phyloP scores from a whole-genome alignment of 2,888 invertebrate species.

The Patella caerulea region DNA sequence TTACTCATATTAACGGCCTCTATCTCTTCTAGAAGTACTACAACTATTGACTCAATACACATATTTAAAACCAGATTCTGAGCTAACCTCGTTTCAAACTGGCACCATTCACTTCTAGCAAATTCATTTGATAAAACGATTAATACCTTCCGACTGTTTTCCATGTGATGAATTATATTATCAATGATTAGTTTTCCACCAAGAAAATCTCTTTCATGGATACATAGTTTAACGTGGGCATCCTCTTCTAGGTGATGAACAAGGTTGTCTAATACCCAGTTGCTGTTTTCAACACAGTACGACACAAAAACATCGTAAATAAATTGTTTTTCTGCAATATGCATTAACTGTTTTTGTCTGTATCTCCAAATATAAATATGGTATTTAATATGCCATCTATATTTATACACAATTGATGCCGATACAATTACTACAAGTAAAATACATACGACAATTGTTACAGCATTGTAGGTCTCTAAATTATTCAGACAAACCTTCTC shows the following conservation, averaged over 20 bases:
- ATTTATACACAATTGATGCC: neutral
- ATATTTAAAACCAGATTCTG: constrained; percentile 74
- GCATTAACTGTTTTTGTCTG: constrained; percentile 72
- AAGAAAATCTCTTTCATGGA: constrained; percentile 82
- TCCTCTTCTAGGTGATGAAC: constrained; percentile 78
- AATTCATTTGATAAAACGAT: constrained; percentile 79
- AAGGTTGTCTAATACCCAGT: constrained; percentile 78
- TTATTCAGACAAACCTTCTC: neutral
- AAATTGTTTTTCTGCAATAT: neutral
- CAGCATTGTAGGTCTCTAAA: neutral
- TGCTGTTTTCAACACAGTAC: constrained; percentile 78
- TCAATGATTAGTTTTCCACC: constrained; percentile 80
- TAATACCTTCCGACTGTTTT: constrained; percentile 78
- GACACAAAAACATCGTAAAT: constrained; percentile 81
- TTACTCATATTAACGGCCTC: constrained; percentile 77
- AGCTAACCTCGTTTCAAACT: constrained; percentile 81
- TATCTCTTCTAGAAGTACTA: constrained; percentile 79
- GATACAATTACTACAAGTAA: neutral
- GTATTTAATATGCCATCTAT: neutral
- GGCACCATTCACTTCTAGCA: constrained; percentile 81
- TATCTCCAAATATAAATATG: constrained; percentile 2
- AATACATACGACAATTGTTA: neutral
- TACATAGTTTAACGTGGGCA: constrained; percentile 73
- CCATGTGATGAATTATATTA: constrained; percentile 81
- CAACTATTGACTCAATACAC: constrained; percentile 77